Base-by-base conservation (phyloP, 2,888 invertebrate genomes). In the Antheraea assamensis region DNA sequence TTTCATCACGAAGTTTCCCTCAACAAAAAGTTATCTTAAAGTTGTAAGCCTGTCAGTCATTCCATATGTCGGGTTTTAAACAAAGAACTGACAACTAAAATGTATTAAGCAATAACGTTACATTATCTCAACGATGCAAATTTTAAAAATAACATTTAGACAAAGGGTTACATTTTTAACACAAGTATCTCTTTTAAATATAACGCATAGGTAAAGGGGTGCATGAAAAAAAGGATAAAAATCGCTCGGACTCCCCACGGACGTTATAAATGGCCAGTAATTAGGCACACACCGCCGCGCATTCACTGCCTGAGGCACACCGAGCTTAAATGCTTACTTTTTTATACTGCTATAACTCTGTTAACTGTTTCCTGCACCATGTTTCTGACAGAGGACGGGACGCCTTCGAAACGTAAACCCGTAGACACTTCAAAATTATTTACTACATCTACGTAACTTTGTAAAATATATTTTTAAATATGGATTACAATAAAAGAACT, bases 251-350 rank as follows among this genome's bases (percentile, higher is more conserved):
- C 90, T 84, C 85, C 84, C 87, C 87, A 87, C 85, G 87, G 81
- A 78, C 87, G 90, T 92, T 90, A 91, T 91, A 90, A 91, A 93
- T 92, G 92, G 90, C 84, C 82, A 87, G 93, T 93, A 93, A 93
- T 93, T 92, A 92, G 90, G 84, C 87, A 85, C 85, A 88, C 87
- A 83, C 85, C 85, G 82, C 82, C 81, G 79, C 81, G 78, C 74
- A 66, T 19, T 55, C 76, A 81, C 74, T 76, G 82, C 74, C 49
- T 66, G 77, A 42, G 81, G 68, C 81, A 83, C 87, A 90, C 79
- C 42, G 75, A 74, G 86, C 66, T 21, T 58, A 58, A 58, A 24
- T 13, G n/a, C 24, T 13, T 24, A n/a, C 8, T n/a, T 55, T n/a
- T 58, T 58, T 58, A 24, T 24, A 15, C 0, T 8, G 2, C n/a